Evolutionary conservation across 2,113 vertebrate genomes (phyloP).

Genomic region (Brachyhypopomus gauderio): DNA sequence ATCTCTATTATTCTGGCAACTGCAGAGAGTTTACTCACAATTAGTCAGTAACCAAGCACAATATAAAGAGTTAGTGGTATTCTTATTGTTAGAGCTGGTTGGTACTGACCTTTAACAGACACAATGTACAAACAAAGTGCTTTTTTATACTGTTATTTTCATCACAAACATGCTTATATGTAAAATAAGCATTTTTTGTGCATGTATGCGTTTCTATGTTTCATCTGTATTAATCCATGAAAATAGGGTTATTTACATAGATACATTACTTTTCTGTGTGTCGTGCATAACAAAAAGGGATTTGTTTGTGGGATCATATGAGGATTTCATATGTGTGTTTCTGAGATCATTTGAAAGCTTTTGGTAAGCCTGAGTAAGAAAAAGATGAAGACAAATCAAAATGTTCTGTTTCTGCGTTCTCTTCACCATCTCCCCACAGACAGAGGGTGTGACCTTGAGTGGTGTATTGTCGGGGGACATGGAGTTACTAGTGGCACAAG

Average conservation of each 20-base stretch:
- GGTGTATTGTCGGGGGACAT: slow-evolving; percentile 40
- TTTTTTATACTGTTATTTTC: no score
- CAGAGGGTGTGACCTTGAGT: slow-evolving; percentile 47
- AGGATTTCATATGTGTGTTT: background rate
- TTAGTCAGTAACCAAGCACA: background rate
- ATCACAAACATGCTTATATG: no score
- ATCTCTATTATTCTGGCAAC: background rate
- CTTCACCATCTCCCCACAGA: slow-evolving; percentile 44
- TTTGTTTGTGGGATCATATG: background rate
- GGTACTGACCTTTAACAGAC: background rate
- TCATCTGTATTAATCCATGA: no score
- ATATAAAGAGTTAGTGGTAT: no score
- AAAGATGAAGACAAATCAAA: background rate
- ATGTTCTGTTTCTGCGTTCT: background rate
- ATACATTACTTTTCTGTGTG: background rate
- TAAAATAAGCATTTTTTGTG: no score
- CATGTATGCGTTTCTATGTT: no score
- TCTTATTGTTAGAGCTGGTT: background rate
- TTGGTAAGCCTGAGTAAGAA: background rate
- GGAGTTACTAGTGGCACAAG: slow-evolving; percentile 78
- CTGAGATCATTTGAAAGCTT: background rate
- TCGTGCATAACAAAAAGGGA: background rate
- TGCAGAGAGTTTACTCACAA: background rate
- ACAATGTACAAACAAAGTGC: background rate
- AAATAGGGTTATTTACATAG: background rate